Percentiles rank a stretch among this genome's conserved stretches.
Conservation (phyloP, 2,797 vertebrate species). For the Micromesistius poutassou region DNA sequence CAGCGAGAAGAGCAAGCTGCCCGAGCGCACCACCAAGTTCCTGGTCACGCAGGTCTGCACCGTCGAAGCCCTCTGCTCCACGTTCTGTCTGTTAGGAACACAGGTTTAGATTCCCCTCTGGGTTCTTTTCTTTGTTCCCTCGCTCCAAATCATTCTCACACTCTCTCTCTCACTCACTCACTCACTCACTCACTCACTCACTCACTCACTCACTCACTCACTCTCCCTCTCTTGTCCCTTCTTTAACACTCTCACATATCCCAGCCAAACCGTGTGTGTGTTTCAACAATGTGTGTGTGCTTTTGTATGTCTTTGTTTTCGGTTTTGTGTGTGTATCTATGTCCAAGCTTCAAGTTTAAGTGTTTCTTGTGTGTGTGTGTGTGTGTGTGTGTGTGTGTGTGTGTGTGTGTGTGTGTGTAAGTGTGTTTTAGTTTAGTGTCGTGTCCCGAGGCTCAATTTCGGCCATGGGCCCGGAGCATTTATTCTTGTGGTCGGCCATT, state of each 20-base stretch:
- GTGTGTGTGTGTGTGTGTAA: not conserved
- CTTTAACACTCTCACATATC: not conserved
- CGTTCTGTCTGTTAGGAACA: not conserved
- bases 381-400: not conserved
- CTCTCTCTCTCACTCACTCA: not conserved
- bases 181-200: not conserved
- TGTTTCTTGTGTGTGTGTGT: not conserved
- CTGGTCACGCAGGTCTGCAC: conserved; percentile 89
- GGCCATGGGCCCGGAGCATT: conserved; percentile 46
- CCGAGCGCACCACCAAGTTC: conserved; percentile 94
- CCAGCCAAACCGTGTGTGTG: not conserved
- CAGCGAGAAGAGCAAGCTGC: conserved; percentile 94
- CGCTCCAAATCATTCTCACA: not conserved
- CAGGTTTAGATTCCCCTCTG: not conserved
- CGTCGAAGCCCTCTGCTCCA: not conserved
- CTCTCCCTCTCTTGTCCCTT: not conserved
- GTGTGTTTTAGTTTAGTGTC: conserved; percentile 13
- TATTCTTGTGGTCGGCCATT: conserved; percentile 62
- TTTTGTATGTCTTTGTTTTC: not conserved
- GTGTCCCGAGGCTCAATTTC: conserved; percentile 20
- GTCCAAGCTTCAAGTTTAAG: not conserved
- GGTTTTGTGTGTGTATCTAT: not conserved
- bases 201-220: not conserved
- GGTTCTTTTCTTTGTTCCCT: not conserved
- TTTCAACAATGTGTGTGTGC: not conserved